These are phyloP conservation scores for Prosopocoilus inquinatus DNA, from an alignment of 2,888 invertebrate species.

Conservation along the genomic window DNA sequence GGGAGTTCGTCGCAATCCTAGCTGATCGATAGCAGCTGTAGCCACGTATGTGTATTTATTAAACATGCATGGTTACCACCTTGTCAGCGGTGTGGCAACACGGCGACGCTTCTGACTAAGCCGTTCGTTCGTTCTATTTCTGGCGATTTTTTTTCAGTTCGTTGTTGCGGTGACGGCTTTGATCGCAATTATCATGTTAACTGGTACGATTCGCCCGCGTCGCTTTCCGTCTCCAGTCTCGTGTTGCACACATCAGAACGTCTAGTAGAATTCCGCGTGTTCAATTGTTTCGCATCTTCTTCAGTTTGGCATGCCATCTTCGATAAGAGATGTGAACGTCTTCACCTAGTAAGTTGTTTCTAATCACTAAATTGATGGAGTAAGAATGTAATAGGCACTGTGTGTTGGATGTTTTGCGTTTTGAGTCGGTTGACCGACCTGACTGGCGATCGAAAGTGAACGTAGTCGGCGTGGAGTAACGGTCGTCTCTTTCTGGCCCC, in stretches of 20 bases:
- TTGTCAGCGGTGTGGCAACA: constrained; percentile 24
- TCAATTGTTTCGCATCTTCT: no score
- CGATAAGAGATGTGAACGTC: no score
- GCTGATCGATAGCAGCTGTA: constrained; percentile 14
- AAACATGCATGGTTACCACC: constrained; percentile 25
- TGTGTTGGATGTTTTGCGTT: no score
- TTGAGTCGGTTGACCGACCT: constrained; percentile 14
- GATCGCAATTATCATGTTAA: neutral
- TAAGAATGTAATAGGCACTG: neutral
- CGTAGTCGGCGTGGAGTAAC: constrained; percentile 15
- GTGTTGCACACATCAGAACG: neutral
- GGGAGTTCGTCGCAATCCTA: neutral
- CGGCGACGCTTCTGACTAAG: constrained; percentile 10
- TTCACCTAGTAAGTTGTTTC: no score
- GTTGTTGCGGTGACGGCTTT: neutral
- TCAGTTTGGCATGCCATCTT: no score
- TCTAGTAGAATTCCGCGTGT: no score
- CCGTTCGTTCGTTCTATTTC: constrained; percentile 5
- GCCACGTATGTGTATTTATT: constrained; percentile 28
- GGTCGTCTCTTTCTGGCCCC: constrained; percentile 15
- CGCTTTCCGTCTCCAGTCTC: neutral
- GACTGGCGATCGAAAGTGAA: constrained; percentile 21
- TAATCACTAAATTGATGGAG: no score
- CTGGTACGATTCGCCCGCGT: neutral
- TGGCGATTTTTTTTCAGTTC: neutral